phyloP scores from a whole-genome alignment of 2,113 vertebrate genomes.

The Blennius ocellaris region DNA sequence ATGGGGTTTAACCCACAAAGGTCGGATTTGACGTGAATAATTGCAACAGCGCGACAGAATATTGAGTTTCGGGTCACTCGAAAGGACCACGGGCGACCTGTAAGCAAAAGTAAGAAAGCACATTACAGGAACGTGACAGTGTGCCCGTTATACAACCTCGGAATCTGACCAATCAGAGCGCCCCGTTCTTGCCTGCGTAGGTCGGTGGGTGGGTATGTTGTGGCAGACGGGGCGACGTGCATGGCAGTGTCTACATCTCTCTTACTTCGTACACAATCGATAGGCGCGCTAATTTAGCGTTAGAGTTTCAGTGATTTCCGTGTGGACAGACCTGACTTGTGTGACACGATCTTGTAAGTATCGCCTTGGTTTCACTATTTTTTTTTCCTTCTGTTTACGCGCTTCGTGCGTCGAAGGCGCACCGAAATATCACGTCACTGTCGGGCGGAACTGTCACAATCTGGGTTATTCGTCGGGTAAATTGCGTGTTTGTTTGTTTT shows the following conservation, averaged over 20 bases:
- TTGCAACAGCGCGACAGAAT: accelerated
- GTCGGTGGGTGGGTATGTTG: slow-evolving; percentile 48
- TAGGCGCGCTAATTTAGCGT: background rate
- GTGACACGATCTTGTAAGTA: background rate
- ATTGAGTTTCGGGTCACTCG: accelerated
- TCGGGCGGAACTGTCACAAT: accelerated
- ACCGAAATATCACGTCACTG: background rate
- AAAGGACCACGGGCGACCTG: background rate
- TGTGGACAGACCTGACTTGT: no score
- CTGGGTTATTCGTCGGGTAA: no score
- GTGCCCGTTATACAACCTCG: slow-evolving; percentile 19
- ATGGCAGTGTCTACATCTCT: background rate
- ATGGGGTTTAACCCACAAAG: accelerated
- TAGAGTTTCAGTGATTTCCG: background rate
- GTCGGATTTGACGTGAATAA: accelerated
- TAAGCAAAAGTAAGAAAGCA: slow-evolving; percentile 36
- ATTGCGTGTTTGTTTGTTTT: background rate
- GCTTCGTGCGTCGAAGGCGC: background rate
- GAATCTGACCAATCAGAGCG: slow-evolving; percentile 61
- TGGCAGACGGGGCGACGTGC: slow-evolving; percentile 5
- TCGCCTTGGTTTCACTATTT: background rate
- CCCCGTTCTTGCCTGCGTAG: background rate
- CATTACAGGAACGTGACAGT: slow-evolving; percentile 77
- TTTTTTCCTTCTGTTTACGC: background rate
- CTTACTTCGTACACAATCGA: background rate